Conservation (phyloP, 2,797 vertebrate genomes). For the Odontamblyopus lacepedii region DNA sequence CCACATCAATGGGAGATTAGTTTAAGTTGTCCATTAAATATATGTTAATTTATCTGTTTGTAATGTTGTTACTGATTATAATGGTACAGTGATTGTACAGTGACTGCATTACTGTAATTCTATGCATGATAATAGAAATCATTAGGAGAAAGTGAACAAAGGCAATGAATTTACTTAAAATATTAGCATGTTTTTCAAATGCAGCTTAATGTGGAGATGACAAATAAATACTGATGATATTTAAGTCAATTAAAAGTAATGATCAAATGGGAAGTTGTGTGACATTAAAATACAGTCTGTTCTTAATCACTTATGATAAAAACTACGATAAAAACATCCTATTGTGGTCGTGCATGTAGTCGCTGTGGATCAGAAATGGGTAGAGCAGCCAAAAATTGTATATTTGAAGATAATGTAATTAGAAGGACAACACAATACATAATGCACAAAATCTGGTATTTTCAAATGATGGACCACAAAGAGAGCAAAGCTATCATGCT, state of each 20-base stretch:
- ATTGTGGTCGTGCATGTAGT: neutral
- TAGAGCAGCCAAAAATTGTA: too few species aligned
- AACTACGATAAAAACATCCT: too few species aligned
- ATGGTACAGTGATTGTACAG: neutral
- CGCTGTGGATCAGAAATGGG: neutral
- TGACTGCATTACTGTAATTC: neutral
- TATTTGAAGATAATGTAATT: too few species aligned
- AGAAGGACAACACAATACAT: too few species aligned
- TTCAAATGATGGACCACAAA: too few species aligned
- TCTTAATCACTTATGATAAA: neutral
- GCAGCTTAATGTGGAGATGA: neutral
- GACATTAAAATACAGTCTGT: neutral
- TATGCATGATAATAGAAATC: neutral
- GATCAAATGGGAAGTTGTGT: neutral
- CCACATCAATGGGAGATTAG: conserved; percentile 42
- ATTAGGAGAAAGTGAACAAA: conserved; percentile 1
- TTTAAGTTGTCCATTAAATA: conserved; percentile 44
- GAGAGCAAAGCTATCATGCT: too few species aligned
- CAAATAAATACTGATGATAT: neutral
- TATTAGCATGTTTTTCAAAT: conserved; percentile 2
- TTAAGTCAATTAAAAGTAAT: neutral
- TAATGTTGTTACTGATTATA: conserved; percentile 11
- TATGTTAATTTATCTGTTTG: conserved; percentile 32
- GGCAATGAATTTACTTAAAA: neutral
- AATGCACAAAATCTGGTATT: too few species aligned